phyloP scores from a whole-genome alignment of 2,113 vertebrate species.

The Lasiurus borealis region DNA sequence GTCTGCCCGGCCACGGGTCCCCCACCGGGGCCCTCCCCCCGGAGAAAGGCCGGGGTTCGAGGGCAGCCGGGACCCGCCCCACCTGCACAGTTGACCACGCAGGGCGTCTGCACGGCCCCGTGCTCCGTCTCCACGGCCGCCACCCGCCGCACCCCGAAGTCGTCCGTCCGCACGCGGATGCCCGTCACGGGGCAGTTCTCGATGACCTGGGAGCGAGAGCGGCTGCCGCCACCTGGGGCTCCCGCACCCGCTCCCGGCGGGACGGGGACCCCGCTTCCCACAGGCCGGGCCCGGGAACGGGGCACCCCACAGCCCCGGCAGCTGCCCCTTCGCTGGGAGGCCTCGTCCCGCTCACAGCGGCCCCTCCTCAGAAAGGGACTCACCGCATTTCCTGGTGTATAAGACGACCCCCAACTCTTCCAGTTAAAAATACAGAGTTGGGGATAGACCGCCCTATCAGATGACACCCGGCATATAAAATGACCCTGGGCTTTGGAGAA shows the following conservation, averaged over 20 bases:
- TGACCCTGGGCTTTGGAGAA: too few relatives aligned
- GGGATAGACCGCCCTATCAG: too few relatives aligned
- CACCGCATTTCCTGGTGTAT: too few relatives aligned
- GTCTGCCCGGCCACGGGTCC: too few relatives aligned
- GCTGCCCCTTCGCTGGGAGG: not conserved
- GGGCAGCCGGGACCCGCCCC: fast-evolving
- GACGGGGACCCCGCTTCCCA: too few relatives aligned
- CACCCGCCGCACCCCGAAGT: slow-evolving; percentile 92
- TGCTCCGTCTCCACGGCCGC: slow-evolving; percentile 91
- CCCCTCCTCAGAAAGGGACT: too few relatives aligned
- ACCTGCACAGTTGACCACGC: slow-evolving; percentile 98
- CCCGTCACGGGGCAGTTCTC: slow-evolving; percentile 97
- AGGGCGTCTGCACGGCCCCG: slow-evolving; percentile 93
- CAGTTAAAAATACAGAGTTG: too few relatives aligned
- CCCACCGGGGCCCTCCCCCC: fast-evolving
- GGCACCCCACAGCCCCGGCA: not conserved
- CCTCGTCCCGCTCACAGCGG: not conserved
- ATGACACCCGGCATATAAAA: too few relatives aligned
- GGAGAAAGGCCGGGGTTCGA: not conserved
- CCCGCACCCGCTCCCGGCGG: too few relatives aligned
- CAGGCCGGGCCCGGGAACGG: fast-evolving
- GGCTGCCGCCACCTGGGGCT: not conserved
- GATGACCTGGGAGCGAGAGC: slow-evolving; percentile 87
- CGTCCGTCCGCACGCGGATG: slow-evolving; percentile 90
- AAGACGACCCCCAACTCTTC: too few relatives aligned